Conservation (phyloP, 2,113 vertebrate genomes). For the Lepisosteus oculatus region DNA sequence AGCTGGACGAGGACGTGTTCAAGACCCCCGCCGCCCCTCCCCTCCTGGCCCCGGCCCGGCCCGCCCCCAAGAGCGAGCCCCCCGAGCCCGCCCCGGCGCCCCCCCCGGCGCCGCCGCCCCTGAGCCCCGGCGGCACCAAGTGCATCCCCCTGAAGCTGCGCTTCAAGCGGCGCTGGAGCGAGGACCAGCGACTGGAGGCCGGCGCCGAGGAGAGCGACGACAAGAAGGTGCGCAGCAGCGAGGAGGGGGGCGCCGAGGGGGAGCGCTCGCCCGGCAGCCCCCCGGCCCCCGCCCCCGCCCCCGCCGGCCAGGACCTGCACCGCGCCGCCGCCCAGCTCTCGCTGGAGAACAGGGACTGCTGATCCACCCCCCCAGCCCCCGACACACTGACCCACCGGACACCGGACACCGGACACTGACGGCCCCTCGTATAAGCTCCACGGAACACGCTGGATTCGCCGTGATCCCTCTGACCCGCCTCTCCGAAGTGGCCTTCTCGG, state of each 20-base stretch:
- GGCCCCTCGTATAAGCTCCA: too few species aligned
- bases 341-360: slow-evolving; percentile 78
- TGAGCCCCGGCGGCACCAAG: slow-evolving; percentile 56
- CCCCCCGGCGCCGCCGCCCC: slow-evolving; percentile 46
- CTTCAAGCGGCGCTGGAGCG: slow-evolving; percentile 88
- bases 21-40: slow-evolving; percentile 75
- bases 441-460: too few species aligned
- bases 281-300: slow-evolving; percentile 46
- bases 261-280: slow-evolving; percentile 34
- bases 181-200: slow-evolving; percentile 84
- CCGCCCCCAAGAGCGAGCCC: slow-evolving; percentile 56
- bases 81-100: slow-evolving; percentile 28
- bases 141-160: slow-evolving; percentile 87
- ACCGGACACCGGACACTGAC: too few species aligned
- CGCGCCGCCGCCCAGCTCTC: slow-evolving; percentile 85
- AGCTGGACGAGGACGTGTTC: slow-evolving; percentile 85
- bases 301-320: slow-evolving; percentile 75
- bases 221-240: slow-evolving; percentile 69
- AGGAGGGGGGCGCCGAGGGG: slow-evolving; percentile 27
- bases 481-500: too few species aligned
- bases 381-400: background rate
- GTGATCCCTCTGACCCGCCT: too few species aligned
- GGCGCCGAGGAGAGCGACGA: slow-evolving; percentile 68
- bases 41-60: background rate
- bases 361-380: slow-evolving; percentile 38